Evolutionary conservation across 1,140 invertebrate genomes (phyloP).

Genomic region (Lepidurus packardi): DNA sequence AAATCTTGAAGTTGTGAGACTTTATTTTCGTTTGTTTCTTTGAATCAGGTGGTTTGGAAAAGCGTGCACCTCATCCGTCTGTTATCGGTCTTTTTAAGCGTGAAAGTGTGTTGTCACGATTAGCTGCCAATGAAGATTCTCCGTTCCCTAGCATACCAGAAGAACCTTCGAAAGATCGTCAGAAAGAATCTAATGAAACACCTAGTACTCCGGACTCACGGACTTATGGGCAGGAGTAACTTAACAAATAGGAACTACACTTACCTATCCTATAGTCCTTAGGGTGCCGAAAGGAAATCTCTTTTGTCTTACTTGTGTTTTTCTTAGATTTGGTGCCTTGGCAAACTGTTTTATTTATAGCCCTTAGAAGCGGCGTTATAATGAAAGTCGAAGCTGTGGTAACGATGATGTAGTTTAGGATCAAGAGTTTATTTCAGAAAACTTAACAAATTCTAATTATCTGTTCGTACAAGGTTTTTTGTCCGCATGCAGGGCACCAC

Average conservation of each 20-base stretch:
- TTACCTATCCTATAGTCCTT: background rate
- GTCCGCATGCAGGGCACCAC: too few species aligned
- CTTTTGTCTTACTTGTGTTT: background rate
- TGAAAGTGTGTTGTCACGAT: constrained; percentile 35
- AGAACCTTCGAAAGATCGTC: background rate
- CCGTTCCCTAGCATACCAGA: background rate
- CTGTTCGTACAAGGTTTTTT: too few species aligned
- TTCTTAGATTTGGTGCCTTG: background rate
- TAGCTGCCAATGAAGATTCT: constrained; percentile 2
- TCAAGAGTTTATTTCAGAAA: background rate
- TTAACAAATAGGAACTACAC: background rate
- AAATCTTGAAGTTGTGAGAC: background rate
- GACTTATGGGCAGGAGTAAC: background rate
- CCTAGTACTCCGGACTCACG: background rate
- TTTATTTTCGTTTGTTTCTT: background rate
- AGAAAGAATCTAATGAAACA: background rate
- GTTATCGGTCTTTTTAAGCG: constrained; percentile 41
- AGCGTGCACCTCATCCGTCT: constrained; percentile 35
- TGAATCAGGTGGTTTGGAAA: constrained; percentile 24
- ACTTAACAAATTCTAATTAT: too few species aligned
- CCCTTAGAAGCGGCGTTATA: background rate
- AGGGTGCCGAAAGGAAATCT: background rate
- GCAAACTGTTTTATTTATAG: background rate
- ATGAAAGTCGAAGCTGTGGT: background rate
- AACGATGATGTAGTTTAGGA: background rate